Base-by-base conservation (phyloP, 2,888 invertebrate genomes). In the Pyrrhia umbra region DNA sequence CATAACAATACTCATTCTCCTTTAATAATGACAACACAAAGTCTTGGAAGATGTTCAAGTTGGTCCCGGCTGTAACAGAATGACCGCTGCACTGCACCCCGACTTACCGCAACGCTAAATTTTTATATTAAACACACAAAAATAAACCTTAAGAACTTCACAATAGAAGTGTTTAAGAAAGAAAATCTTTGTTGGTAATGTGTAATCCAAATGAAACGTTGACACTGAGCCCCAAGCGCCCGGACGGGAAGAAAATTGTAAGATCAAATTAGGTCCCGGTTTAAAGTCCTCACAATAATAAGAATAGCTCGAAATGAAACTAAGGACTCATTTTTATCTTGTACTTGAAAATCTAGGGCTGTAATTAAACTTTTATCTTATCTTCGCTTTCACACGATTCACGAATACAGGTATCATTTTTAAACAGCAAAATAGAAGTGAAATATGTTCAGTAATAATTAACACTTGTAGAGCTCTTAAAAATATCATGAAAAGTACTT, bases 131-230 rank as follows among this genome's bases (percentile, higher is more conserved):
- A 62, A 43, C 50, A 64, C 30, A 21, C 58, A 49, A 83, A 80
- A 79, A 63, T 77, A 37, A 54, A 76, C 84, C 64, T 72, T 89
- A 83, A 54, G 0, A 0, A 1, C 0, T 34, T 1, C 23, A 10
- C 1, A 3, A 67, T 79, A 88, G 73, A 74, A 57, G 20, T 34
- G 40, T 56, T n/a, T 1, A 0, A 18, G 67, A 13, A 30, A 25
- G 84, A 51, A 85, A 21, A 37, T n/a, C 42, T 68, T 81, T 54
- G 57, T 78, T 88, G 77, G 90, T 83, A 81, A 79, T 82, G 64
- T 85, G 86, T 91, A 92, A 91, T 91, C 92, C 90, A 86, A 90
- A 91, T 89, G 92, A 92, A 92, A 92, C 90, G 91, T 90, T 90
- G 92, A 92, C 92, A 91, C 88, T 91, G 90, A 91, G 92, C 92